These are phyloP conservation scores for Glareola pratincola DNA, from an alignment of 2,113 vertebrate species.

Conservation along the genomic window DNA sequence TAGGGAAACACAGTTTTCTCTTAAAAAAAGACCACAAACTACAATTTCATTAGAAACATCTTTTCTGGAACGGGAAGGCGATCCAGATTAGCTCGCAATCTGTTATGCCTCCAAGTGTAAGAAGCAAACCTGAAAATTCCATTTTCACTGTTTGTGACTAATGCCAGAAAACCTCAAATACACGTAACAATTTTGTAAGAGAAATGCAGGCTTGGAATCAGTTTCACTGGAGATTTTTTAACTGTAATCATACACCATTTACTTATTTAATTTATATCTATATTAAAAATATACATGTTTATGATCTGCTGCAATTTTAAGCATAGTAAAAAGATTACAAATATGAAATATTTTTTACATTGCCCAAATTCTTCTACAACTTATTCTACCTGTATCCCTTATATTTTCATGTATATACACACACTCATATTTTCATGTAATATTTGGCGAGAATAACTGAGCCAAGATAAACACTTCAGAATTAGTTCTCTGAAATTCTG, in stretches of 20 bases:
- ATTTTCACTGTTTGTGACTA: background rate
- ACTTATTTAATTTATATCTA: background rate
- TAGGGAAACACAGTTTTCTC: background rate
- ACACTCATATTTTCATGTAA: background rate
- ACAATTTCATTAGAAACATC: constrained; percentile 27
- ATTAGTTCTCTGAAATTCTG: background rate
- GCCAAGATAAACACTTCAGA: background rate
- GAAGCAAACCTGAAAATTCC: background rate
- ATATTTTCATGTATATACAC: background rate
- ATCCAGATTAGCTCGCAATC: background rate
- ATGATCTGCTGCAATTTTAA: background rate
- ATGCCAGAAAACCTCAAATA: background rate
- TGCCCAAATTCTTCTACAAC: background rate
- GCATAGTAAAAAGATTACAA: background rate
- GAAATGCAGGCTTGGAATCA: background rate
- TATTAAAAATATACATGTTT: background rate
- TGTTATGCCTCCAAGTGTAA: background rate
- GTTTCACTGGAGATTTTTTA: background rate
- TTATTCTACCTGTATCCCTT: background rate
- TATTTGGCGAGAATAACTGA: background rate
- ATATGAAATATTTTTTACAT: background rate
- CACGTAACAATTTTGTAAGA: background rate
- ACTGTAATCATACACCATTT: background rate
- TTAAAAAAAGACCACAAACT: background rate
- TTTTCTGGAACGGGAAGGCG: background rate